Evolutionary conservation across 2,888 invertebrate genomes (phyloP).

Genomic region (Caenorhabditis imperialis): DNA sequence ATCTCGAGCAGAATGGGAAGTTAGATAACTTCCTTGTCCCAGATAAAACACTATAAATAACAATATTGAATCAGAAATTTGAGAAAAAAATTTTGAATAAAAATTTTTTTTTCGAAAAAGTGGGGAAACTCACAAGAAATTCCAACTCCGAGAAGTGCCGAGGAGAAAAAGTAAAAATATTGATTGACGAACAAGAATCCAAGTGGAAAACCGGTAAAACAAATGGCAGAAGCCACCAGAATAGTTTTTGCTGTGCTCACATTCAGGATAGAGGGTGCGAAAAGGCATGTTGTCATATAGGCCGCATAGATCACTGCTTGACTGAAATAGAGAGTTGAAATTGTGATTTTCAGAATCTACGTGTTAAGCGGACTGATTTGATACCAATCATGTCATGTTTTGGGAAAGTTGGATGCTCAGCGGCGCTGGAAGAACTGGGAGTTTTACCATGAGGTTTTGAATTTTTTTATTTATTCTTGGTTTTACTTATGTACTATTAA

Average conservation of each 20-base stretch:
- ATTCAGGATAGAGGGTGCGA: conserved; percentile 56
- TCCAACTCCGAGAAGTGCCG: conserved; percentile 59
- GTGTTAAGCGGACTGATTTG: neutral
- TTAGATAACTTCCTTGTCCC: too few species aligned
- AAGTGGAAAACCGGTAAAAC: conserved; percentile 50
- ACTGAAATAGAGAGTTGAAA: conserved; percentile 21
- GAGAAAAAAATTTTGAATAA: too few species aligned
- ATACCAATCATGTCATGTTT: too few species aligned
- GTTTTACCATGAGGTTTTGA: too few species aligned
- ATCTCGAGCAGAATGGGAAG: too few species aligned
- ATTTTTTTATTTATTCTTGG: too few species aligned
- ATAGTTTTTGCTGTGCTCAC: conserved; percentile 56
- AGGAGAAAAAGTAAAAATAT: conserved; percentile 58
- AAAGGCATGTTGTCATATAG: conserved; percentile 54
- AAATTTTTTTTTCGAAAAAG: too few species aligned
- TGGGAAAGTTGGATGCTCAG: too few species aligned
- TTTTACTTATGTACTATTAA: too few species aligned
- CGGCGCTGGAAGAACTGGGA: too few species aligned
- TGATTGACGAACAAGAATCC: conserved; percentile 62
- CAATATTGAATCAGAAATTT: too few species aligned
- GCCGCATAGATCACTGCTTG: conserved; percentile 57
- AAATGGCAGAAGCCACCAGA: conserved; percentile 51
- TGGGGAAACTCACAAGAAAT: conserved; percentile 58
- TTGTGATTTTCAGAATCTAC: neutral
- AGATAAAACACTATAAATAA: too few species aligned